Conservation (phyloP, 2,888 invertebrate species). For the Platerodrilus igneus region DNA sequence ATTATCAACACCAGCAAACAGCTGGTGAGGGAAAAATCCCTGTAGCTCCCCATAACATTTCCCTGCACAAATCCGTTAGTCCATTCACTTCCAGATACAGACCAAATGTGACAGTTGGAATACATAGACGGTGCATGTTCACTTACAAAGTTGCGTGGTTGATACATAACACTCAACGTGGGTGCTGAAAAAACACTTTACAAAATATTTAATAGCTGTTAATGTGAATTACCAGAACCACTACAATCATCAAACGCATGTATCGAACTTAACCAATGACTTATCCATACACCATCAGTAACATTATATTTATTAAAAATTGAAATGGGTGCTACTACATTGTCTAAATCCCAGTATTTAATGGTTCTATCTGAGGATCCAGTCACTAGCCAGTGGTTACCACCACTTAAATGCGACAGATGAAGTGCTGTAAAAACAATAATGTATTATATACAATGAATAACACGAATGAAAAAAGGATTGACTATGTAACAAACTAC, state of each 20-base stretch:
- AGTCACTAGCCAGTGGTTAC: slow-evolving; percentile 61
- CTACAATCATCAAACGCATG: slow-evolving; percentile 46
- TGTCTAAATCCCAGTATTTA: slow-evolving; percentile 66
- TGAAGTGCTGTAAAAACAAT: slow-evolving; percentile 41
- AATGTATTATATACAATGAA: no score
- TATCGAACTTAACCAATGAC: slow-evolving; percentile 50
- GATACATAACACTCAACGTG: slow-evolving; percentile 28
- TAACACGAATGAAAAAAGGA: no score
- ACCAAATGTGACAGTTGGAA: slow-evolving; percentile 44
- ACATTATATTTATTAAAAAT: slow-evolving; percentile 45
- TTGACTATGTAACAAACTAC: no score
- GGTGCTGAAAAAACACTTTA: background rate
- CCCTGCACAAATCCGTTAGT: slow-evolving; percentile 51
- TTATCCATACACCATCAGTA: slow-evolving; percentile 52
- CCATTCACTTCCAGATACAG: slow-evolving; percentile 50
- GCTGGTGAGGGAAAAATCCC: slow-evolving; percentile 44
- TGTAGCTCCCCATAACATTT: slow-evolving; percentile 52
- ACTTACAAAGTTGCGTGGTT: slow-evolving; percentile 42
- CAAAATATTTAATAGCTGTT: background rate
- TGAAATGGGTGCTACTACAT: slow-evolving; percentile 43
- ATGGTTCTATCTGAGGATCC: slow-evolving; percentile 62
- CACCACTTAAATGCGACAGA: slow-evolving; percentile 49
- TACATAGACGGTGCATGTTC: slow-evolving; percentile 41
- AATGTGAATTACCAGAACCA: slow-evolving; percentile 9
- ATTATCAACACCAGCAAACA: slow-evolving; percentile 14